Evolutionary conservation across 2,113 vertebrate species (phyloP), one percentile per base, ranked within the genome.

Genomic region (Prunella himalayana): DNA sequence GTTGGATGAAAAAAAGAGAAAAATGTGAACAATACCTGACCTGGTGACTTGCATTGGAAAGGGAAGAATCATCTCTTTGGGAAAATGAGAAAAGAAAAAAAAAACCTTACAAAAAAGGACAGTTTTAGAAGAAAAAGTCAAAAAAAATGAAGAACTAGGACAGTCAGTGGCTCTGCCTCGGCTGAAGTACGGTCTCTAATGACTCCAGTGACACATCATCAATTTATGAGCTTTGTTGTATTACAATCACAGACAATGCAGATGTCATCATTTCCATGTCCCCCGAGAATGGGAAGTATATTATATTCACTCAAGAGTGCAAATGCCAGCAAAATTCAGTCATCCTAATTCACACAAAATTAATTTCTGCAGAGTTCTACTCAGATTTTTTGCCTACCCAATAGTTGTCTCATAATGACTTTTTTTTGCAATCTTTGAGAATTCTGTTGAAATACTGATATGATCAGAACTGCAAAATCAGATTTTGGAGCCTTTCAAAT

Each of bases 121-220:
- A 79, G 11, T 35, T 75, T 90, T 63, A 81, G 56, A 83, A 78
- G 71, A 75, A 60, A 83, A 90, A 86, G 92, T 78, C 71, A 51
- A 80, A 35, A 80, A 35, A 86, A 75, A 47, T 49, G 1, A 63
- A 33, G 66, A 91, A 84, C 56, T 91, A 75, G 86, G 86, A 56
- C 80, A 92, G 42, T 37, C 27, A 31, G 51, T 51, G 8, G 27
- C 39, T 86, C 82, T 94, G 21, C n/a, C 39, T 85, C 7, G 4
- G 49, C 56, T 88, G 56, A 73, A 81, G 15, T 75, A 24, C 10
- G 22, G 47, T 86, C 60, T 86, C 35, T 78, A 88, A 86, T 56
- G 72, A 88, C 83, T 90, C 27, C 64, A 49, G 22, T 75, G 80
- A 54, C 80, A 91, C 39, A 22, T 49, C 88, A 96, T 93, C 86